These are phyloP conservation scores for Diplodus puntazzo DNA, from an alignment of 2,797 vertebrate genomes.

Conservation along the genomic window DNA sequence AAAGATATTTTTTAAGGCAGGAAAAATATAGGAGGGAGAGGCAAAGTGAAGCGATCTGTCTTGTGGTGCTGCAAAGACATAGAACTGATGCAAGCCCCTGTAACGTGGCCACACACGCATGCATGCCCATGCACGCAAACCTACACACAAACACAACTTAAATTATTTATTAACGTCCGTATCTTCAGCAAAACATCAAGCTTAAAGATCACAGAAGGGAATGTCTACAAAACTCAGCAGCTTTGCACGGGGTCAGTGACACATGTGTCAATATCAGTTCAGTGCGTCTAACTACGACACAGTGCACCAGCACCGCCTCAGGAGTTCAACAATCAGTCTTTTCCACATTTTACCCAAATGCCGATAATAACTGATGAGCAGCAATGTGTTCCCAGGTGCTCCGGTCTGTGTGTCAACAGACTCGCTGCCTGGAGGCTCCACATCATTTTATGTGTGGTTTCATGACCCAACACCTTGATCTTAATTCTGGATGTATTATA, in stretches of 20 bases:
- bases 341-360: conserved; percentile 14
- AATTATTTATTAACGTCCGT: conserved; percentile 50
- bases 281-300: conserved; percentile 24
- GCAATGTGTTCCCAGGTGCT: conserved; percentile 24
- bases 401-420: conserved; percentile 13
- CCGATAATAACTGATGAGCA: conserved; percentile 46
- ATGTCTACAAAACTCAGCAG: conserved; percentile 37
- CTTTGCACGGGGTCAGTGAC: conserved; percentile 21
- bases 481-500: not conserved
- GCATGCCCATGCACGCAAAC: conserved; percentile 15
- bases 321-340: conserved; percentile 14
- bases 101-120: conserved; percentile 43
- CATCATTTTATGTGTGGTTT: not conserved
- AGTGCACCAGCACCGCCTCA: not conserved
- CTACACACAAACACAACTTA: conserved; percentile 7
- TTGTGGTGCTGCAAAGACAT: conserved; percentile 62
- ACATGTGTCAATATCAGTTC: conserved; percentile 36
- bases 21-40: conserved; percentile 53
- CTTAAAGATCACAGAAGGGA: conserved; percentile 50
- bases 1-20: conserved; percentile 50
- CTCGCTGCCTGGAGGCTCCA: not conserved
- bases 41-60: conserved; percentile 61
- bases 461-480: not conserved
- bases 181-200: conserved; percentile 50
- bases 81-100: conserved; percentile 75